phyloP scores from a whole-genome alignment of 1,140 invertebrate genomes.

The Lepidotrigona ventralis region DNA sequence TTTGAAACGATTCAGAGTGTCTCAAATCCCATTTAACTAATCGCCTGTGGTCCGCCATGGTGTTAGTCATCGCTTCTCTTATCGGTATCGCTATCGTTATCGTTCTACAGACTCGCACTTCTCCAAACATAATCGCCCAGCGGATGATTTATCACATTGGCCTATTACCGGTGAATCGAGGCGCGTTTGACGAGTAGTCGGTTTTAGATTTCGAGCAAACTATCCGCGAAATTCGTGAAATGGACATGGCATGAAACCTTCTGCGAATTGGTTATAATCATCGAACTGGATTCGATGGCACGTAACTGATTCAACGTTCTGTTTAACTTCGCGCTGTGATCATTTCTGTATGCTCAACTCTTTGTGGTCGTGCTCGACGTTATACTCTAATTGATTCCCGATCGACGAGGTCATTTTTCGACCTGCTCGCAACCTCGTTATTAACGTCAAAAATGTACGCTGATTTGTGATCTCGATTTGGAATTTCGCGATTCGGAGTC shows the following conservation, averaged over 20 bases:
- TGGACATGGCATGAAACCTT: background rate
- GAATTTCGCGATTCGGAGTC: too few species aligned
- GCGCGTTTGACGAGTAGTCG: background rate
- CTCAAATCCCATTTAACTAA: too few species aligned
- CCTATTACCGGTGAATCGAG: background rate
- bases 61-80: constrained; percentile 17
- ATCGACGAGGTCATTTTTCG: background rate
- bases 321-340: background rate
- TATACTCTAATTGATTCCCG: background rate
- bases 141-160: background rate
- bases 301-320: background rate
- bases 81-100: constrained; percentile 38
- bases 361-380: background rate
- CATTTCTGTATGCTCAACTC: background rate
- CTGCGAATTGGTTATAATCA: background rate
- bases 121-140: background rate
- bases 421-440: background rate
- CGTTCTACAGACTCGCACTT: background rate
- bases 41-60: background rate
- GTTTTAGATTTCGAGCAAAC: background rate
- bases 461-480: too few species aligned
- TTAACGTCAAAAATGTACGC: too few species aligned
- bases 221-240: background rate
- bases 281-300: background rate
- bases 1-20: too few species aligned